Percentiles rank a stretch among this genome's conserved stretches.
These are phyloP conservation scores for Leptinotarsa haldemani DNA, from an alignment of 2,888 invertebrate genomes.

Conservation along the genomic window DNA sequence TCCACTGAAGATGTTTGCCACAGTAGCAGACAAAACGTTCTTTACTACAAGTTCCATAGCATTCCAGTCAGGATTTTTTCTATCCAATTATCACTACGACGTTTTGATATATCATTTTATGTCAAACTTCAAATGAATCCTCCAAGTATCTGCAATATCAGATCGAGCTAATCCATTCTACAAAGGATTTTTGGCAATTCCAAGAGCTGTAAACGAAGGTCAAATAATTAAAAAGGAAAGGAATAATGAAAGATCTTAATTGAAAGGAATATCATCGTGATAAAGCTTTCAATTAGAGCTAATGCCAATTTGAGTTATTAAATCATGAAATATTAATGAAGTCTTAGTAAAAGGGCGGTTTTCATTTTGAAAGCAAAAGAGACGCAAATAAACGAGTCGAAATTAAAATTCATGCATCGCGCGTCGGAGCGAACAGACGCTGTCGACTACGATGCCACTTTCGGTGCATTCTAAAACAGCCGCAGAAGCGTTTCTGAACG, in stretches of 20 bases:
- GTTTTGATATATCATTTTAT: too few relatives aligned
- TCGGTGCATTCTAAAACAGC: constrained; percentile 54
- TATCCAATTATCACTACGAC: too few relatives aligned
- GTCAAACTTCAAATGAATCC: too few relatives aligned
- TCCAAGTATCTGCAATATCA: too few relatives aligned
- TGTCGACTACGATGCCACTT: constrained; percentile 48
- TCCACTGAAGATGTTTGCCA: too few relatives aligned
- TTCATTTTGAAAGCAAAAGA: constrained; percentile 51
- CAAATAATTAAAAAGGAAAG: constrained; percentile 38
- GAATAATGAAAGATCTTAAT: constrained; percentile 49
- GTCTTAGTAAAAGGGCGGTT: constrained; percentile 53
- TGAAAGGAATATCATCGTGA: constrained; percentile 47
- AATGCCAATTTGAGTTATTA: constrained; percentile 54
- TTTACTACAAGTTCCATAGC: too few relatives aligned
- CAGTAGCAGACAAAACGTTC: too few relatives aligned
- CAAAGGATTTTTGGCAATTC: background rate
- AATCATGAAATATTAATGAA: constrained; percentile 55
- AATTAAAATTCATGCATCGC: constrained; percentile 59
- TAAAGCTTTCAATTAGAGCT: constrained; percentile 50
- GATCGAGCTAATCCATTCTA: background rate
- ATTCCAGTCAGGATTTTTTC: too few relatives aligned
- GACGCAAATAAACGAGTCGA: constrained; percentile 51
- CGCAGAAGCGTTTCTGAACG: constrained; percentile 26
- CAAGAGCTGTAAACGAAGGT: constrained; percentile 5
- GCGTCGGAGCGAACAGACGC: constrained; percentile 21